Conservation (phyloP, 1,140 invertebrate species). For the Heliothis virescens region DNA sequence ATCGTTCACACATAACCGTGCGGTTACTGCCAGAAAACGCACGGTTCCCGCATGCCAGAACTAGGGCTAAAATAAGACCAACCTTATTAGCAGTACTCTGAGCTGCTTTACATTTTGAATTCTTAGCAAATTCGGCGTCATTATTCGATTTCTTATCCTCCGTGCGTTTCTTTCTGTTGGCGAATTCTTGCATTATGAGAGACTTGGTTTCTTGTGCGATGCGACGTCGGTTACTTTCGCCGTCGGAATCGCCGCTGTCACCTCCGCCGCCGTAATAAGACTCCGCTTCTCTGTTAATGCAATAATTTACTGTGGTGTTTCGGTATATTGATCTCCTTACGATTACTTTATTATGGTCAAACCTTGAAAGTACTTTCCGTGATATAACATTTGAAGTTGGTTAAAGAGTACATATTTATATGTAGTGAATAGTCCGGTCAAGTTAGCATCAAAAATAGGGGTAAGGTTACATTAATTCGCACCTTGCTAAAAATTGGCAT, state of each 20-base stretch:
- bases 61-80: slow-evolving; percentile 52
- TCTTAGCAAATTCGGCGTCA: slow-evolving; percentile 71
- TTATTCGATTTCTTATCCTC: slow-evolving; percentile 61
- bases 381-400: too few species aligned
- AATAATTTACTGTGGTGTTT: neutral
- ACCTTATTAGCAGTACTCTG: slow-evolving; percentile 90
- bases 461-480: too few species aligned
- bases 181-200: slow-evolving; percentile 90
- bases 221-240: slow-evolving; percentile 80
- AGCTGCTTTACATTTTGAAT: slow-evolving; percentile 86
- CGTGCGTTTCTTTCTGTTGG: slow-evolving; percentile 86
- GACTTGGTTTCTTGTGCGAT: slow-evolving; percentile 87
- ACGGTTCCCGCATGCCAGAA: too few species aligned
- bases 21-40: too few species aligned
- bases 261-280: slow-evolving; percentile 71
- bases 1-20: too few species aligned
- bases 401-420: too few species aligned
- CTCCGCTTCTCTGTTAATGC: slow-evolving; percentile 60
- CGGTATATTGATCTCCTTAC: too few species aligned
- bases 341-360: too few species aligned
- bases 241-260: slow-evolving; percentile 81
- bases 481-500: too few species aligned
- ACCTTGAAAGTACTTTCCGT: too few species aligned
- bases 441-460: too few species aligned
- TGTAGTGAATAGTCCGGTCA: too few species aligned